Conservation (phyloP, 2,113 vertebrate genomes). For the Rhea americana region DNA sequence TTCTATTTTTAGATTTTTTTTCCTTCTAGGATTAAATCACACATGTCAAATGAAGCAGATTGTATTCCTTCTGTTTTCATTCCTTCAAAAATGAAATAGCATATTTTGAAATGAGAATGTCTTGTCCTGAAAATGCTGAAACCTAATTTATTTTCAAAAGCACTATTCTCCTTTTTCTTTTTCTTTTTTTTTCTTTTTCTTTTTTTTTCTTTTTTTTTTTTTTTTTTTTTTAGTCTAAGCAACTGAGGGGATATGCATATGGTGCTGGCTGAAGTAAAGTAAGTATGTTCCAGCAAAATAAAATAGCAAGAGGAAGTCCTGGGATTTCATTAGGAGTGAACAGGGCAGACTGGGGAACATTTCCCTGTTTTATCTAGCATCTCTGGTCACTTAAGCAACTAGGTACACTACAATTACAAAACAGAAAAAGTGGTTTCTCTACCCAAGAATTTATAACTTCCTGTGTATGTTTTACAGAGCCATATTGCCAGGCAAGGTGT, state of each 20-base stretch:
- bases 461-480: not conserved
- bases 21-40: not conserved
- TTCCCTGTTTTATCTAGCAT: not conserved
- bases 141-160: not conserved
- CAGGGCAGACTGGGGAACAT: fast-evolving
- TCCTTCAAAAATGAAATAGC: not conserved
- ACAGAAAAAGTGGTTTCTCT: not conserved
- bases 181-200: not conserved
- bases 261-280: not conserved
- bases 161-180: not conserved
- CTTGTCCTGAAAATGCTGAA: not conserved
- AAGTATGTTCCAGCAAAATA: not conserved
- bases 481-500: fast-evolving
- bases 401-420: not conserved
- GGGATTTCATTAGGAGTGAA: not conserved
- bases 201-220: not conserved
- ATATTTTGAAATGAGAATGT: not conserved
- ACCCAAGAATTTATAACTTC: not conserved
- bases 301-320: not conserved
- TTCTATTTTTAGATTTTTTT: not conserved
- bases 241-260: not conserved
- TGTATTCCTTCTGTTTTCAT: not conserved
- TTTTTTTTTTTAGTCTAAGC: not conserved
- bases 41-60: not conserved
- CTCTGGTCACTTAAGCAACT: not conserved